Conservation (phyloP, 2,113 vertebrate genomes). For the Gnathonemus longibarbis region DNA sequence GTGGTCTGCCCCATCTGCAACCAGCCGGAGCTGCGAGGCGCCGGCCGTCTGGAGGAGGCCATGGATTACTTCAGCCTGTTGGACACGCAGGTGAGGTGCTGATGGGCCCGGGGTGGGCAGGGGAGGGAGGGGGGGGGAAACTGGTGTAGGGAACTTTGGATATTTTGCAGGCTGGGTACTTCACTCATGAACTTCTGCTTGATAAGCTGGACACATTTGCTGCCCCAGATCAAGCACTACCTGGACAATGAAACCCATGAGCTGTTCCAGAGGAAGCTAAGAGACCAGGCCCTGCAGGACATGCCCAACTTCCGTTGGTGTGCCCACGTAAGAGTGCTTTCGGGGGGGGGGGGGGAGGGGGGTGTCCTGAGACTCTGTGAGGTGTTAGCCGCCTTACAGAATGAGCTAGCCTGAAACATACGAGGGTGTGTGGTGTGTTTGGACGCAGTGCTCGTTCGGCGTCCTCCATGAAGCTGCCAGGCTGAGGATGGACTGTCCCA, state of each 20-base stretch:
- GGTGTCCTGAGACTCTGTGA: not conserved
- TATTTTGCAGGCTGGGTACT: not conserved
- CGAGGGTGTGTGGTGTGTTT: conserved; percentile 3
- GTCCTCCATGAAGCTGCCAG: conserved; percentile 58
- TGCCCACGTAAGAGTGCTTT: conserved; percentile 56
- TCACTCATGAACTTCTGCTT: not conserved
- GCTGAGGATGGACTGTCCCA: conserved; percentile 66
- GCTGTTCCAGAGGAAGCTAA: conserved; percentile 67
- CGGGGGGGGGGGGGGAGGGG: fast-evolving
- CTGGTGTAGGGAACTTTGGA: not conserved
- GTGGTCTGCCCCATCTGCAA: conserved; percentile 63
- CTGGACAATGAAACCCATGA: conserved; percentile 57
- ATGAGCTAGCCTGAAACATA: not conserved
- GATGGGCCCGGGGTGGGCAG: too few relatives aligned
- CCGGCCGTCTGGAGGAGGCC: conserved; percentile 42
- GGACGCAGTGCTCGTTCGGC: conserved; percentile 61
- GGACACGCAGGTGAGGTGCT: conserved; percentile 59
- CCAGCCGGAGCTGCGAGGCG: conserved; percentile 47
- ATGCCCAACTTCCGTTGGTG: conserved; percentile 69
- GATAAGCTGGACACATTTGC: not conserved
- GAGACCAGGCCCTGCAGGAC: conserved; percentile 61
- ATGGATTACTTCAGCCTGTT: conserved; percentile 67
- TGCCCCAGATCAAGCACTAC: conserved; percentile 60
- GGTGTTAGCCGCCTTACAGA: not conserved
- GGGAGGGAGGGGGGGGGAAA: not conserved